Percentiles rank a stretch among this genome's conserved stretches.
These are phyloP conservation scores for Ascidia mentula DNA, from an alignment of 23 tunicate genomes.

Conservation along the genomic window DNA sequence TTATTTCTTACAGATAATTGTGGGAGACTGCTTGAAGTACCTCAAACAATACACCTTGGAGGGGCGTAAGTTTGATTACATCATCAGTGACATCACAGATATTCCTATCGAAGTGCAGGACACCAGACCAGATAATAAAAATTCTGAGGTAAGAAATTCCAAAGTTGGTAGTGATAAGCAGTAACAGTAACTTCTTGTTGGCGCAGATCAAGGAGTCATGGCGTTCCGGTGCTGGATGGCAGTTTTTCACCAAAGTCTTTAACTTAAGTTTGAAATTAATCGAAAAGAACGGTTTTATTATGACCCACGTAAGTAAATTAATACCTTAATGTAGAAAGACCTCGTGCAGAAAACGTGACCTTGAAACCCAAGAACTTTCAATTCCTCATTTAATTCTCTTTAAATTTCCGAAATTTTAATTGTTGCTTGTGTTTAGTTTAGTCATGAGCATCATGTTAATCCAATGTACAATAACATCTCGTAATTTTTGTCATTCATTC, in stretches of 20 bases:
- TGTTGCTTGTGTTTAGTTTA: too few relatives aligned
- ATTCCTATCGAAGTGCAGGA: slow-evolving; percentile 38
- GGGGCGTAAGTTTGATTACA: slow-evolving; percentile 28
- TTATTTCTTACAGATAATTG: slow-evolving; percentile 24
- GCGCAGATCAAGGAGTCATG: neutral
- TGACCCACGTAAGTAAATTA: neutral
- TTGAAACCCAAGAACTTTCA: too few relatives aligned
- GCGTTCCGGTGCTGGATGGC: neutral
- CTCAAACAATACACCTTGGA: slow-evolving; percentile 18
- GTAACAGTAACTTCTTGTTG: too few relatives aligned
- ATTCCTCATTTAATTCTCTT: too few relatives aligned
- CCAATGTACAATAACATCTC: too few relatives aligned
- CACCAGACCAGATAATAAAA: neutral
- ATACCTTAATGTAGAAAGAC: too few relatives aligned
- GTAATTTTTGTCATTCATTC: too few relatives aligned
- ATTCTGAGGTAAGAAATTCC: too few relatives aligned
- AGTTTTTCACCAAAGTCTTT: neutral
- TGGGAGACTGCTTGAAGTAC: slow-evolving; percentile 24
- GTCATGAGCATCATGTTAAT: too few relatives aligned
- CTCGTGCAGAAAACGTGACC: too few relatives aligned
- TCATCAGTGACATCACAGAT: slow-evolving; percentile 31
- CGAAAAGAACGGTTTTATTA: neutral
- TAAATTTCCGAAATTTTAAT: too few relatives aligned
- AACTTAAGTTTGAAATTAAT: neutral
- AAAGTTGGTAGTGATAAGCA: too few relatives aligned